Conservation (phyloP, 92 coral and sea anemone genomes). For the Parazoanthus darwini region DNA sequence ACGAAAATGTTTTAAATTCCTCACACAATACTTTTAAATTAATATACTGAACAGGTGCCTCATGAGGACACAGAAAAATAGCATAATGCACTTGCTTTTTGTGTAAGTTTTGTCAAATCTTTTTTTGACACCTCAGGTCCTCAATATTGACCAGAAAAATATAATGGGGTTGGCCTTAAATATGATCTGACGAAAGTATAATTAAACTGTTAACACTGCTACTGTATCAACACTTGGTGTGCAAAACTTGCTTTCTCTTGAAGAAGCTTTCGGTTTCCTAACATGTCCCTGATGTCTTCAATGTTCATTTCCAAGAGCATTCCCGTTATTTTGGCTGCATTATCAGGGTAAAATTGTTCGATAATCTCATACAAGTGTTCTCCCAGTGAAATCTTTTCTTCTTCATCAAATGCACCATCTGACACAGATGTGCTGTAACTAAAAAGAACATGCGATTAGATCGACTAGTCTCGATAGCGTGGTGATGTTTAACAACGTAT, state of each 20-base stretch:
- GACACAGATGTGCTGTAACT: not conserved
- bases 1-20: too few species aligned
- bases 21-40: too few species aligned
- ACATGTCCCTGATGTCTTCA: slow-evolving; percentile 23
- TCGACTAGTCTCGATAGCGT: not conserved
- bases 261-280: not conserved
- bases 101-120: too few species aligned
- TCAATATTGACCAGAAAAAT: too few species aligned
- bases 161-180: too few species aligned
- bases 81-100: too few species aligned
- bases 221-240: slow-evolving; percentile 4
- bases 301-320: slow-evolving; percentile 41
- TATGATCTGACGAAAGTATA: not conserved
- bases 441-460: not conserved
- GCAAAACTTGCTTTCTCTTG: slow-evolving; percentile 21
- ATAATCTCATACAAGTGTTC: slow-evolving; percentile 25
- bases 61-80: too few species aligned
- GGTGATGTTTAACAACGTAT: not conserved
- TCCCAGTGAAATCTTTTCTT: slow-evolving; percentile 24
- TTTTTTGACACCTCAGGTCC: too few species aligned
- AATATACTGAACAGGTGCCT: too few species aligned
- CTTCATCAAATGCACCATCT: slow-evolving; percentile 6
- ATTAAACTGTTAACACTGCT: not conserved
- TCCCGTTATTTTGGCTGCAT: slow-evolving; percentile 38
- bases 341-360: slow-evolving; percentile 22